Percentiles rank a stretch among this genome's conserved stretches.
Conservation (phyloP, 2,113 vertebrate species). For the Syrrhaptes paradoxus region DNA sequence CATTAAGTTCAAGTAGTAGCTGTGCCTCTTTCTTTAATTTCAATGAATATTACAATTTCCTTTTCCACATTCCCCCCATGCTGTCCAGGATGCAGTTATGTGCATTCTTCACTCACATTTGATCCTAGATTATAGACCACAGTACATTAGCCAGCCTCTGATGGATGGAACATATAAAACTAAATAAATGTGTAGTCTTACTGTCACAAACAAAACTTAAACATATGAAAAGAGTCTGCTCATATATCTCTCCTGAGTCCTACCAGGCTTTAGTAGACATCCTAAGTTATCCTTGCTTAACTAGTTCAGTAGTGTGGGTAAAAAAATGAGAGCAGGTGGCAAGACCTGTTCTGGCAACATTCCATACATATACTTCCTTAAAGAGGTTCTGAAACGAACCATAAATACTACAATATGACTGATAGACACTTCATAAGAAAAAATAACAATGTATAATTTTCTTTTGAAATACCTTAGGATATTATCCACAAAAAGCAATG, state of each 20-base stretch:
- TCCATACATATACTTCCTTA: neutral
- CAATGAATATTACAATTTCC: neutral
- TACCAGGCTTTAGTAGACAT: neutral
- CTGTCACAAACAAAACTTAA: neutral
- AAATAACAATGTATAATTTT: neutral
- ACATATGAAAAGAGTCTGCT: neutral
- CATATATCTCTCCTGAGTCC: neutral
- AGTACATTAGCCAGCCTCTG: neutral
- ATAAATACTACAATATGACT: neutral
- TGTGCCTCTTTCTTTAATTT: neutral
- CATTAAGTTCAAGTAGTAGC: neutral
- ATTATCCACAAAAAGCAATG: neutral
- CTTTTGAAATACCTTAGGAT: neutral
- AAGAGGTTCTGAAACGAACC: neutral
- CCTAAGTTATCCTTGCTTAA: neutral
- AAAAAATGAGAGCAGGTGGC: neutral
- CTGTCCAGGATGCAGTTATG: neutral
- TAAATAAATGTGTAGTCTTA: neutral
- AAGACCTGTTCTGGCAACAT: neutral
- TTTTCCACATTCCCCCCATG: accelerated
- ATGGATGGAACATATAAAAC: neutral
- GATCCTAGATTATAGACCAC: neutral
- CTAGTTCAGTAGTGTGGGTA: neutral
- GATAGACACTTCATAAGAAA: neutral
- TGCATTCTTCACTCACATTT: neutral